Evolutionary conservation across 2,888 invertebrate genomes (phyloP), one percentile per base, ranked within the genome.

Genomic region (Lamellibrachia satsuma): DNA sequence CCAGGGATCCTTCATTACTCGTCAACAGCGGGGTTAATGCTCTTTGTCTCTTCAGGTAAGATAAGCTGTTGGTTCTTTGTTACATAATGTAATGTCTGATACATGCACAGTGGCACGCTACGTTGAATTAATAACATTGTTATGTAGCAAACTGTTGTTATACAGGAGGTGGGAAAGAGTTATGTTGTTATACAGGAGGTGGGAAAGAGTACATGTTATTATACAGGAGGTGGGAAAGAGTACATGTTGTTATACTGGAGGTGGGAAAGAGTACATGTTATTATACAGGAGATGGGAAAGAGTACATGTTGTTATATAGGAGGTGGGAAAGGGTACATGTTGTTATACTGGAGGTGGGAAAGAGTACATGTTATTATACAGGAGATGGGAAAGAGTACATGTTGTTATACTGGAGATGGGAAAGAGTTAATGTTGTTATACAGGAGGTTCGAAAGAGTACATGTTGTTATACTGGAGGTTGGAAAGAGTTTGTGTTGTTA

Each of bases 21-120:
- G 98, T 98, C 94, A 98, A 98, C 97, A 97, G 98, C 95, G 97
- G 98, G 8, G 97, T 98, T 95, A 98, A 98, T 97, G 97, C 97
- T 57, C 97, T 98, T 15, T 97, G 97, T 93, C 96, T 98, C 52
- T 98, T 97, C 96, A 97, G 97, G 97, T 97, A 94, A 39, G 90
- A 90, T 22, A 55, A 27, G 11, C 39, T 27, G 22, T 51, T 22
- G 91, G 1, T 51, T 9, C 90, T 90, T 90, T 90, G 27, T 39
- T 39, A 11, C 90, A 9, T 22, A 90, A 51, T 90, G 6, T 7
- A 9, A 55, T 55, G 8, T 55, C 9, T 55, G 55, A 55, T 2
- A 55, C 9, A 55, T 55, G 55, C 39, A 39, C 39, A 39, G 39
- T 39, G 39, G 39, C 39, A 1, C 39, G 39, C 39, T 39, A 39